Conservation (phyloP, 2,888 invertebrate genomes). For the Aspidiotus destructor region DNA sequence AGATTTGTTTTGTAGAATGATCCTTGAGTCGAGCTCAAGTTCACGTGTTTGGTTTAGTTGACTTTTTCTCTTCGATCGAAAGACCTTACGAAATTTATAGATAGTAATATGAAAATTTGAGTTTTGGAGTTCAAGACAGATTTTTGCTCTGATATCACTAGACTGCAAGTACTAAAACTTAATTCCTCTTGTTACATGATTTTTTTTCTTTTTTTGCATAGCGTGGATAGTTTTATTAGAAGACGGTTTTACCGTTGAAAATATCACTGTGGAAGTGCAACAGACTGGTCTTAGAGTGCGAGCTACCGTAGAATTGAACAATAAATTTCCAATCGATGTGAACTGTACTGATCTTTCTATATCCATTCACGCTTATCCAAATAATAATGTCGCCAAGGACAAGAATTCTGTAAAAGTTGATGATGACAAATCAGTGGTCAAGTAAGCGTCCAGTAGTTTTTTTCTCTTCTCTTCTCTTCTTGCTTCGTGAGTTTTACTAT, state of each 20-base stretch:
- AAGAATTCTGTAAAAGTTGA: slow-evolving; percentile 12
- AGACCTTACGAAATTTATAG: too few species aligned
- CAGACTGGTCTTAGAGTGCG: slow-evolving; percentile 13
- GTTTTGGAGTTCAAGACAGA: too few species aligned
- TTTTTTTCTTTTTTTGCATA: slow-evolving; percentile 3
- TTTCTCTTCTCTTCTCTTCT: neutral
- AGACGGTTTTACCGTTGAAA: slow-evolving; percentile 20
- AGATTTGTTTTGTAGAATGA: too few species aligned
- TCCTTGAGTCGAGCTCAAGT: too few species aligned
- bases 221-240: slow-evolving; percentile 23
- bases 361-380: slow-evolving; percentile 13
- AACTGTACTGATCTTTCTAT: slow-evolving; percentile 24
- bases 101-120: too few species aligned
- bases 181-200: neutral
- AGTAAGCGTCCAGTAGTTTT: neutral
- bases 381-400: slow-evolving; percentile 7
- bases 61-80: too few species aligned
- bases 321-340: slow-evolving; percentile 24
- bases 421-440: slow-evolving; percentile 7
- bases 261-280: slow-evolving; percentile 20
- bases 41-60: too few species aligned
- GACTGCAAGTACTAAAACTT: neutral
- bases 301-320: slow-evolving; percentile 14
- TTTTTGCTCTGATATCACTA: neutral
- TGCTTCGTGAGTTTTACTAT: neutral